These are phyloP conservation scores for Microtus oregoni DNA, from an alignment of 2,113 vertebrate species.

Conservation along the genomic window DNA sequence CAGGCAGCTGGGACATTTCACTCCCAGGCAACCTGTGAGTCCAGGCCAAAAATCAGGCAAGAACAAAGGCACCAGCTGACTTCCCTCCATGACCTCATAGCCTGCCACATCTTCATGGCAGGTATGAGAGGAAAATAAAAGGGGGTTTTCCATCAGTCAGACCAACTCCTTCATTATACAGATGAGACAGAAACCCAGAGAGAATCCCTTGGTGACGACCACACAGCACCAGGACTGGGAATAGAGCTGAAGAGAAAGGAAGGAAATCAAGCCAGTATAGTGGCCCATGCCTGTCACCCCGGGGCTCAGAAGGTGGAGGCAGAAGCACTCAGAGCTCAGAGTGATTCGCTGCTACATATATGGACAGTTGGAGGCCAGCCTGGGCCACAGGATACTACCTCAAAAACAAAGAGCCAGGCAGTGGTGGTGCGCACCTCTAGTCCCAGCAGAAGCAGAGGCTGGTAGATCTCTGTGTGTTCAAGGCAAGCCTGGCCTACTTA, in stretches of 20 bases:
- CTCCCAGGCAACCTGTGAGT: neutral
- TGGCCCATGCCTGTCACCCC: neutral
- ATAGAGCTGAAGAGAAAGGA: constrained; percentile 17
- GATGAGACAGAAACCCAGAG: constrained; percentile 13
- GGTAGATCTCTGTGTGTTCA: neutral
- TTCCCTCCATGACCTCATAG: neutral
- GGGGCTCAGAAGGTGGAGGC: neutral
- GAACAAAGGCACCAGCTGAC: neutral
- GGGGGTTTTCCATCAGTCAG: neutral
- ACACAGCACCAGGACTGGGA: constrained; percentile 15
- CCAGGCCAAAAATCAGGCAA: neutral
- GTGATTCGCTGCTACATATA: neutral
- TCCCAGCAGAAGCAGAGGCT: neutral
- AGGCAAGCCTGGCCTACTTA: neutral
- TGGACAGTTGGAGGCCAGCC: neutral
- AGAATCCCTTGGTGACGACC: neutral
- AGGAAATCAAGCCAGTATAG: neutral
- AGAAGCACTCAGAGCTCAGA: neutral
- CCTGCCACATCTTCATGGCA: neutral
- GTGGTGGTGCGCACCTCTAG: neutral
- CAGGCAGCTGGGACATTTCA: rapidly evolving
- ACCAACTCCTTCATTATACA: neutral
- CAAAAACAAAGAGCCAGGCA: neutral
- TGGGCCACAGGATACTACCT: neutral
- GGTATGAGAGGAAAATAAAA: constrained; percentile 36